Conservation (phyloP, 2,797 vertebrate species). For the Rhabdophis nuchalis region DNA sequence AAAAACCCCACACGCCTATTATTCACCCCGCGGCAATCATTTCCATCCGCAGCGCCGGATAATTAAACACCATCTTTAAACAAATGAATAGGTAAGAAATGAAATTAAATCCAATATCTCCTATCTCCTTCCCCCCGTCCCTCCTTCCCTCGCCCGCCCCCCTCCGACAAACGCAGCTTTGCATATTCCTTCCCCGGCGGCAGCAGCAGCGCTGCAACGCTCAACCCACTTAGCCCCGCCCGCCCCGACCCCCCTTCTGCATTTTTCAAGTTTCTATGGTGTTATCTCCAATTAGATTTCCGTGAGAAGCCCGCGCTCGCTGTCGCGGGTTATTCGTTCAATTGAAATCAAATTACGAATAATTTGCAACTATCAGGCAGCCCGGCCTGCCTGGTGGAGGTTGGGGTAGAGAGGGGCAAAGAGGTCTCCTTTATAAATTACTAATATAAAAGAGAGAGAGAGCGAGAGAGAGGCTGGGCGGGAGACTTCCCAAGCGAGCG, state of each 20-base stretch:
- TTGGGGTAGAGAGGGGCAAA: slow-evolving; percentile 4
- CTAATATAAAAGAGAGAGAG: neutral
- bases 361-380: slow-evolving; percentile 86
- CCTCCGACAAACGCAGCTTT: neutral
- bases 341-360: slow-evolving; percentile 87
- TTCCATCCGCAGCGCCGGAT: slow-evolving; percentile 34
- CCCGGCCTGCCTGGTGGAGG: slow-evolving; percentile 61
- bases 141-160: neutral
- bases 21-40: slow-evolving; percentile 20
- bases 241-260: neutral
- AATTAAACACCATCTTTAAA: slow-evolving; percentile 61
- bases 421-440: slow-evolving; percentile 24
- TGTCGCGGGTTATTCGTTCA: slow-evolving; percentile 78
- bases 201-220: neutral
- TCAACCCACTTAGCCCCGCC: neutral
- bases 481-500: neutral
- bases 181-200: neutral
- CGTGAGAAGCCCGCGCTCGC: slow-evolving; percentile 81
- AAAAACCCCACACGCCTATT: neutral
- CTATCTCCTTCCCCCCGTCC: neutral
- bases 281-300: slow-evolving; percentile 68
- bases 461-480: no score
- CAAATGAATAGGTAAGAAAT: slow-evolving; percentile 51
- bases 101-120: slow-evolving; percentile 45
- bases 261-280: slow-evolving; percentile 1